A percentile compares a stretch with the other conserved stretches of the same genome.
These are phyloP conservation scores for Chorisops tibialis DNA, from an alignment of 2,888 invertebrate species.

Conservation along the genomic window DNA sequence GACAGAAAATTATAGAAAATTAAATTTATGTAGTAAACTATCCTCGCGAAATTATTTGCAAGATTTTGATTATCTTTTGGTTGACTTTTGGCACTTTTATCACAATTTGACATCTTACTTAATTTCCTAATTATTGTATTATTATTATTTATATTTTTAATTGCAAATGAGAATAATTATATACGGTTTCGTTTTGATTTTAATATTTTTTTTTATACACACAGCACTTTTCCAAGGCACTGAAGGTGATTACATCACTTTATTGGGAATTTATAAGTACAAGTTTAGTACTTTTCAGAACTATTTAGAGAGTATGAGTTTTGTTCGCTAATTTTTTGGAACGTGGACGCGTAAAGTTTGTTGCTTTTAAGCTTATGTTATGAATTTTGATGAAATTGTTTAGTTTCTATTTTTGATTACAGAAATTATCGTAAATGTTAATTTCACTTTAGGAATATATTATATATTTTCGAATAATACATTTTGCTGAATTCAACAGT, in stretches of 20 bases:
- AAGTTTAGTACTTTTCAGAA: too few species aligned
- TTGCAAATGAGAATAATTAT: background rate
- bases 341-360: too few species aligned
- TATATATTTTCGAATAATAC: too few species aligned
- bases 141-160: conserved; percentile 9
- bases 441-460: too few species aligned
- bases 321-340: too few species aligned
- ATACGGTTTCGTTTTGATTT: conserved; percentile 7
- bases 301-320: too few species aligned
- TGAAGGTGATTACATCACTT: background rate
- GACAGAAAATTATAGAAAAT: background rate
- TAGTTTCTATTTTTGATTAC: too few species aligned
- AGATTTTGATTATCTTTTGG: background rate
- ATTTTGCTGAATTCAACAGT: too few species aligned
- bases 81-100: conserved; percentile 34
- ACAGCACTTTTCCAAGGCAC: conserved; percentile 25
- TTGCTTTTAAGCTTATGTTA: too few species aligned
- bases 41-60: background rate
- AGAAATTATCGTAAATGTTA: too few species aligned
- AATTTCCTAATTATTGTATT: conserved; percentile 15
- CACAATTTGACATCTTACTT: conserved; percentile 35
- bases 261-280: too few species aligned
- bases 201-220: background rate
- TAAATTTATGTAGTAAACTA: background rate
- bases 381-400: too few species aligned